These are phyloP conservation scores for Myiothlypis chrysogaster DNA, from an alignment of 2,797 vertebrate genomes.

Conservation along the genomic window DNA sequence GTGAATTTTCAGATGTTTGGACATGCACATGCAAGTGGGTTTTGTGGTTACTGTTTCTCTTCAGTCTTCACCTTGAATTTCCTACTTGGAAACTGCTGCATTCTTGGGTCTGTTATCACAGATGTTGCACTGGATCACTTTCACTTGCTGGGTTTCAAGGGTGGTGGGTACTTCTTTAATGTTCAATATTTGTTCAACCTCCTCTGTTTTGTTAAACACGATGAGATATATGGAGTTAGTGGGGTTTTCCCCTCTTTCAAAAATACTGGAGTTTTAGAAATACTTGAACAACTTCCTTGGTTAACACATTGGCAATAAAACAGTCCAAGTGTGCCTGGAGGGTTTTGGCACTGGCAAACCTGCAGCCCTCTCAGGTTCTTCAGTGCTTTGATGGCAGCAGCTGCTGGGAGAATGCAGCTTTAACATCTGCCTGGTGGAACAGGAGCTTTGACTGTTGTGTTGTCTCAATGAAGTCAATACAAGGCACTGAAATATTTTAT, in stretches of 20 bases:
- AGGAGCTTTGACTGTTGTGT: background rate
- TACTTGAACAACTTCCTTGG: background rate
- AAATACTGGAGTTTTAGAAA: background rate
- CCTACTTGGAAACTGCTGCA: background rate
- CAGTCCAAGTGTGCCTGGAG: background rate
- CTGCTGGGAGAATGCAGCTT: background rate
- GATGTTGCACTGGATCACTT: slow-evolving; percentile 63
- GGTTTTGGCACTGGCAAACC: background rate
- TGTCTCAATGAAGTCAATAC: background rate
- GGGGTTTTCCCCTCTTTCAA: background rate
- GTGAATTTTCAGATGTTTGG: background rate
- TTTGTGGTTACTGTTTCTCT: background rate
- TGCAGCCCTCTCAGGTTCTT: background rate
- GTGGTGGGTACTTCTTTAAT: background rate
- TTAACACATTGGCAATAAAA: background rate
- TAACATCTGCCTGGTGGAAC: background rate
- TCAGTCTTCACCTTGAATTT: background rate
- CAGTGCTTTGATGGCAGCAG: background rate
- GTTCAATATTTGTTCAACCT: slow-evolving; percentile 64
- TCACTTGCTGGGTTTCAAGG: slow-evolving; percentile 16
- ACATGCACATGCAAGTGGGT: background rate
- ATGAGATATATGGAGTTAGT: background rate
- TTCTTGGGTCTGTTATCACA: slow-evolving; percentile 58
- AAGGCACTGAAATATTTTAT: background rate
- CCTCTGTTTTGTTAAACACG: slow-evolving; percentile 41